These are phyloP conservation scores for Oikopleura vanhoeffeni DNA, from an alignment of 23 tunicate species.

Conservation along the genomic window DNA sequence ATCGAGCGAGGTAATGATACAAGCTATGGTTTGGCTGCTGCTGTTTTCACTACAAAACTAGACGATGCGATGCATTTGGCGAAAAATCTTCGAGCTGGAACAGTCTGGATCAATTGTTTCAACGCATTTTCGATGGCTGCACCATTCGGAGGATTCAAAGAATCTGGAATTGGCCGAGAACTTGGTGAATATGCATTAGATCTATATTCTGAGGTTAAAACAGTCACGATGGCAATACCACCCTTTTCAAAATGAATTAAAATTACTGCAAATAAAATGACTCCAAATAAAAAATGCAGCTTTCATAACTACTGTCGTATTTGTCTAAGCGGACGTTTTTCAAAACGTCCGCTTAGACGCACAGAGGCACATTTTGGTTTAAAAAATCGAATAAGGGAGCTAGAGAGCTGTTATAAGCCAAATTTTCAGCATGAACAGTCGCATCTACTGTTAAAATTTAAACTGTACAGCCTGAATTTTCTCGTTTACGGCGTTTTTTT, in stretches of 20 bases:
- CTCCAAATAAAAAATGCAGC: too few relatives aligned
- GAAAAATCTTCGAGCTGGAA: slow-evolving; percentile 16
- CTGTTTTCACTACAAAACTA: slow-evolving; percentile 27
- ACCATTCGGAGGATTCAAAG: slow-evolving; percentile 90
- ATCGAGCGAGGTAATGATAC: slow-evolving; percentile 28
- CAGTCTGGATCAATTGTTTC: slow-evolving; percentile 45
- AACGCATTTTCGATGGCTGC: slow-evolving; percentile 38
- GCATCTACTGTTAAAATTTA: too few relatives aligned
- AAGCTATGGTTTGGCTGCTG: slow-evolving; percentile 31
- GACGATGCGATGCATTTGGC: slow-evolving; percentile 28
- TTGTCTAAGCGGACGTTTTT: too few relatives aligned
- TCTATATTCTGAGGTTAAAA: slow-evolving; percentile 47
- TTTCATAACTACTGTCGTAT: too few relatives aligned
- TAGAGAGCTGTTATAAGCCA: too few relatives aligned
- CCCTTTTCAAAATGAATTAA: neutral
- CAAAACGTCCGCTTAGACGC: too few relatives aligned
- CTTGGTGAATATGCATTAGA: slow-evolving; percentile 50
- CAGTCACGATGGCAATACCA: slow-evolving; percentile 31
- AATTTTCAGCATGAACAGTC: too few relatives aligned
- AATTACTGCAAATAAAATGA: too few relatives aligned
- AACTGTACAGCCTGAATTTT: too few relatives aligned
- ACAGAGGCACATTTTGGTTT: too few relatives aligned
- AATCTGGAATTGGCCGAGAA: slow-evolving; percentile 61
- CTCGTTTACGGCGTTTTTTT: too few relatives aligned
- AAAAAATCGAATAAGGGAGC: too few relatives aligned